These are phyloP conservation scores for Tenualosa ilisha DNA, from an alignment of 2,797 vertebrate species.

Conservation along the genomic window DNA sequence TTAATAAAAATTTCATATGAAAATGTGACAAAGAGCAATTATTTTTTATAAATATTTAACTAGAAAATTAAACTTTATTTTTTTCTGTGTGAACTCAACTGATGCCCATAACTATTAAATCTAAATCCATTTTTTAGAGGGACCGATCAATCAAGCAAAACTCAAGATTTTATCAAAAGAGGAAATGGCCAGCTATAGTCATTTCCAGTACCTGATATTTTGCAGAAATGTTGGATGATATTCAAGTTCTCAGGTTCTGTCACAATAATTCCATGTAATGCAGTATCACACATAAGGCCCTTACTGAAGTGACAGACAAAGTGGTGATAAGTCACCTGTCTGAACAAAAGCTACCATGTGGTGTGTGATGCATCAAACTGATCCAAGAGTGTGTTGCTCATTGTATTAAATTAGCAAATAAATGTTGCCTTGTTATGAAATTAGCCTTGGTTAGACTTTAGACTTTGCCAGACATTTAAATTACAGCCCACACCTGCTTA, in stretches of 20 bases:
- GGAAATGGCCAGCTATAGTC: background rate
- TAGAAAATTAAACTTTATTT: background rate
- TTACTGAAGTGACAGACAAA: too few relatives aligned
- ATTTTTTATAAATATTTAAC: background rate
- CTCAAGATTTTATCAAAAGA: background rate
- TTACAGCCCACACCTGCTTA: too few relatives aligned
- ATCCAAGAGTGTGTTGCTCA: too few relatives aligned
- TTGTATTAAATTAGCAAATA: too few relatives aligned
- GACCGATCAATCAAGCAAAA: background rate
- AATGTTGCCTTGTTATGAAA: too few relatives aligned
- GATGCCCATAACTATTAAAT: background rate
- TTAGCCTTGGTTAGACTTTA: too few relatives aligned
- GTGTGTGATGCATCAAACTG: too few relatives aligned
- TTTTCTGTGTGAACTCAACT: background rate
- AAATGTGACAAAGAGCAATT: background rate
- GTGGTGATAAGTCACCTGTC: too few relatives aligned
- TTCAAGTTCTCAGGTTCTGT: conserved; percentile 1
- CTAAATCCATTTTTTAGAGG: background rate
- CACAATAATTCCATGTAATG: background rate
- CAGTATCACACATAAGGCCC: background rate
- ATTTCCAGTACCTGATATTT: background rate
- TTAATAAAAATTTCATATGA: background rate
- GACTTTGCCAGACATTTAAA: too few relatives aligned
- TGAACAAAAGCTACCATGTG: too few relatives aligned
- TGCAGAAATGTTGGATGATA: background rate